phyloP scores from a whole-genome alignment of 2,888 invertebrate species.

The Thyatira batis region DNA sequence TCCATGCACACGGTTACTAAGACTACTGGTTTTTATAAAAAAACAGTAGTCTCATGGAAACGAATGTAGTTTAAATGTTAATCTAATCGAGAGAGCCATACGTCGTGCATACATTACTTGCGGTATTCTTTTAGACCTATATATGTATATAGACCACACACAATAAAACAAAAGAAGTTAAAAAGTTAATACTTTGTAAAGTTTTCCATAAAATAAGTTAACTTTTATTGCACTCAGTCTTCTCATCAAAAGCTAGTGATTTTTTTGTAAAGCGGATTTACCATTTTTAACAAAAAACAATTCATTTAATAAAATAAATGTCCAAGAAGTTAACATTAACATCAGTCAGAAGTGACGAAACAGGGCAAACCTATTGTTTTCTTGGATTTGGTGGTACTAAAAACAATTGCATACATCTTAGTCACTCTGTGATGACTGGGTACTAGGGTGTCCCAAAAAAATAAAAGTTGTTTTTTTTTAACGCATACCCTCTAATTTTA shows the following conservation, averaged over 20 bases:
- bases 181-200: too few species aligned
- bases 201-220: too few species aligned
- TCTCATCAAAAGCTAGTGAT: neutral
- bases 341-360: constrained; percentile 14
- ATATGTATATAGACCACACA: constrained; percentile 17
- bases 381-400: constrained; percentile 11
- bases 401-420: constrained; percentile 5
- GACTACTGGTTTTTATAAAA: constrained; percentile 42
- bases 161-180: neutral
- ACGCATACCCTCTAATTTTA: too few species aligned
- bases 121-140: constrained; percentile 43
- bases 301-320: constrained; percentile 9
- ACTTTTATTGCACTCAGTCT: too few species aligned
- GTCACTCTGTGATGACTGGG: constrained; percentile 8
- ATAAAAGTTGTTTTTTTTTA: too few species aligned
- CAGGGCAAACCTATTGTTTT: constrained; percentile 13
- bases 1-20: constrained; percentile 38
- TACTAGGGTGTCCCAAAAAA: too few species aligned
- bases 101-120: constrained; percentile 60
- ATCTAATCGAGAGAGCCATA: constrained; percentile 40
- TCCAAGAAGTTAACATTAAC: constrained; percentile 10
- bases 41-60: constrained; percentile 55
- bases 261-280: too few species aligned
- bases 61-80: constrained; percentile 49
- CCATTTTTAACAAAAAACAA: too few species aligned